A percentile compares a stretch with the other conserved stretches of the same genome.
These are phyloP conservation scores for Trichomalopsis sarcophagae DNA, from an alignment of 1,140 invertebrate genomes.

Conservation along the genomic window DNA sequence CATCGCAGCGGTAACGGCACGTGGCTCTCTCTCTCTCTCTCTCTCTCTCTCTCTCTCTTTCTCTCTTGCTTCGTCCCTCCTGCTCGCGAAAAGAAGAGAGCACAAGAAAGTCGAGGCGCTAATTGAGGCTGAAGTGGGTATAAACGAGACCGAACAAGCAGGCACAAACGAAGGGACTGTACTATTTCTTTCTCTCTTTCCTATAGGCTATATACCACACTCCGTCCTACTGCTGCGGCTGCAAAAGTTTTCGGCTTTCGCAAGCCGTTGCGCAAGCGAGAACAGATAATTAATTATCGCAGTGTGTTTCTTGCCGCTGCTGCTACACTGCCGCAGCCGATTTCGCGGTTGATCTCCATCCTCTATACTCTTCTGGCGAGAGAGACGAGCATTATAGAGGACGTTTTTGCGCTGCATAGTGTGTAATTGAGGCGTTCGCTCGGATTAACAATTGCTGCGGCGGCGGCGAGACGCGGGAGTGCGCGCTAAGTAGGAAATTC, in stretches of 20 bases:
- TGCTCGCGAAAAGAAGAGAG: conserved; percentile 28
- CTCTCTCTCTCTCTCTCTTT: neutral
- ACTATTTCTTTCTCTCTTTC: neutral
- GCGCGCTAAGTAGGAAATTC: conserved; percentile 32
- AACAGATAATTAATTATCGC: conserved; percentile 43
- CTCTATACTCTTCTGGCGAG: neutral
- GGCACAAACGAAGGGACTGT: conserved; percentile 27
- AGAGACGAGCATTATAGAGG: neutral
- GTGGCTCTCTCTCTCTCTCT: neutral
- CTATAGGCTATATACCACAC: neutral
- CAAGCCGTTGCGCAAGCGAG: neutral
- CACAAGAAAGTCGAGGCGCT: conserved; percentile 28
- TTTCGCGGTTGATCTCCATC: conserved; percentile 21
- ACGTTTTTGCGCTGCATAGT: neutral
- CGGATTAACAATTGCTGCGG: conserved; percentile 39
- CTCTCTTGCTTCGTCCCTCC: neutral
- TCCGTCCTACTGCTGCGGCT: neutral
- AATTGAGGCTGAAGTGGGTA: conserved; percentile 50
- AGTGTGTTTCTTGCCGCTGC: neutral
- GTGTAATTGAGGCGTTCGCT: conserved; percentile 23
- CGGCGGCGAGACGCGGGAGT: neutral
- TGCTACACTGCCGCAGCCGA: neutral
- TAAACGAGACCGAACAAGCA: conserved; percentile 40
- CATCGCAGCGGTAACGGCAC: conserved; percentile 29
- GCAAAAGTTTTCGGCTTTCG: neutral